Base-by-base conservation (phyloP, 2,113 vertebrate species). In the Psilopsiagon aurifrons region DNA sequence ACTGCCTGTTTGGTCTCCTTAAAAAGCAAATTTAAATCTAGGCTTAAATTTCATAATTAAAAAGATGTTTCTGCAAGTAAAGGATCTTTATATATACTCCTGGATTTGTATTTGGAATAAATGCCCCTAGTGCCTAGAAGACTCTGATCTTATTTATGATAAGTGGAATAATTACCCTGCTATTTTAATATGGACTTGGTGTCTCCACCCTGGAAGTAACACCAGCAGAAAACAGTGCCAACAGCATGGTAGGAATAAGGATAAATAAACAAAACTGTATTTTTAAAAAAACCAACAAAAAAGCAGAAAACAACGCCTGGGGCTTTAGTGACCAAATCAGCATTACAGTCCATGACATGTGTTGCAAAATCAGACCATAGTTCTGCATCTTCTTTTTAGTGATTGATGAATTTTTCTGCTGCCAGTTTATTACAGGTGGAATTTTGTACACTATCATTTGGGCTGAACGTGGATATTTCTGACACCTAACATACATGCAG, bases 381-480 rank as follows among this genome's bases (percentile, higher is more conserved):
- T 64, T 92, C 39, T 92, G 13, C 43, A 46, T 35, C 13, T 86
- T 33, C 22, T 57, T 37, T 82, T 80, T 46, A 75, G 76, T 83
- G 82, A 73, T 54, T 76, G 64, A 76, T 35, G 23, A 12, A 0
- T 49, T 87, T 74, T 90, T 90, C 70, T 63, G 31, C 62, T 67
- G 20, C 41, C 27, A 46, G 19, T 54, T 85, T n/a, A 68, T 76
- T 85, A 55, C 11, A 43, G 62, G 35, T 54, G 22, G 9, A 15
- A 12, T 52, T 88, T 68, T 80, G 23, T 44, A 62, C 11, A 84
- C 73, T 8, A 44, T 24, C 2, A 2, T 73, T 86, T 90, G 57
- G 79, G 31, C 43, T 88, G 47, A 76, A 80, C 73, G 35, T 88
- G 51, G 79, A 51, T 74, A 69, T 90, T 88, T 55, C 28, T 88